phyloP scores from a whole-genome alignment of 2,888 invertebrate species.

The Dorcus parallelipipedus region DNA sequence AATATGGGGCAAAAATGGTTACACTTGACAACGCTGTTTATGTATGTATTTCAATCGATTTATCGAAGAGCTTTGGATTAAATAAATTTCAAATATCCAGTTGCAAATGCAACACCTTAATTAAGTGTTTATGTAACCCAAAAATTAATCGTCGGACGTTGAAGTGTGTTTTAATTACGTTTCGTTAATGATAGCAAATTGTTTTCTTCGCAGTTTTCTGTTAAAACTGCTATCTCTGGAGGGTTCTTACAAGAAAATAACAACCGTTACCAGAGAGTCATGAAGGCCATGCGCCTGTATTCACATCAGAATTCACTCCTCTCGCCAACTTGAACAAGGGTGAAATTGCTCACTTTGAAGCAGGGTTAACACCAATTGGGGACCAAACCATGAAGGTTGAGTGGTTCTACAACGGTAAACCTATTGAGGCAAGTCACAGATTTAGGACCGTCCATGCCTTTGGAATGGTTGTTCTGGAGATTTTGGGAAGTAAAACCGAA shows the following conservation, averaged over 20 bases:
- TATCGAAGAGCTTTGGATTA: no score
- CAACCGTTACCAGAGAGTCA: constrained; percentile 67
- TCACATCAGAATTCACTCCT: constrained; percentile 83
- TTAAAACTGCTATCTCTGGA: no score
- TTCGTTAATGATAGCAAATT: no score
- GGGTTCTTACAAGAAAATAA: constrained; percentile 31
- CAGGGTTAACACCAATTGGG: constrained; percentile 88
- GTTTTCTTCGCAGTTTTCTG: no score
- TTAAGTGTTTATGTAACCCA: no score
- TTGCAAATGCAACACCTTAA: no score
- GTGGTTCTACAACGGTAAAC: constrained; percentile 93
- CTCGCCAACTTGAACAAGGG: constrained; percentile 85
- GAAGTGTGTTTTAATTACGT: no score
- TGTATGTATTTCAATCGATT: no score
- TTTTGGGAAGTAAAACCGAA: constrained; percentile 87
- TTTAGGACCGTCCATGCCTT: constrained; percentile 93
- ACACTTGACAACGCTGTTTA: no score
- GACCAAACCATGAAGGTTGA: constrained; percentile 93
- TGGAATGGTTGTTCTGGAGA: constrained; percentile 95
- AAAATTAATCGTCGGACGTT: no score
- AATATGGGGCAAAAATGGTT: no score
- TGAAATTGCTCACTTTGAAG: constrained; percentile 97
- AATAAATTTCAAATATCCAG: no score
- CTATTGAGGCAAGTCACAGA: constrained; percentile 84
- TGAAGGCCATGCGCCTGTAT: constrained; percentile 80